Percentiles rank a stretch among this genome's conserved stretches.
These are phyloP conservation scores for Dolichotis patagonum DNA, from an alignment of 2,113 vertebrate species.

Conservation along the genomic window DNA sequence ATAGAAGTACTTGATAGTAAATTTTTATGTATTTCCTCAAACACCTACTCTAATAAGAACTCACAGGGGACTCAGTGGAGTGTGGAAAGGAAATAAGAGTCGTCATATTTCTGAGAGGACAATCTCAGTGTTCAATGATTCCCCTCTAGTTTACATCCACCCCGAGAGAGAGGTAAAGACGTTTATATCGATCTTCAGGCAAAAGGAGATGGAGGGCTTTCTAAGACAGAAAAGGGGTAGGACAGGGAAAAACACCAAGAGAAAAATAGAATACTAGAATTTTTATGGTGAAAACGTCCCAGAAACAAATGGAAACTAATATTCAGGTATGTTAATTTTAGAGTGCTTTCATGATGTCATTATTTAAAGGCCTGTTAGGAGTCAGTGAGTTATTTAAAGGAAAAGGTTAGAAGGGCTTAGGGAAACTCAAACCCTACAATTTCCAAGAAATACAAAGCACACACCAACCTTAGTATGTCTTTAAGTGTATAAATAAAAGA, in stretches of 20 bases:
- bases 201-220: neutral
- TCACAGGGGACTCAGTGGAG: neutral
- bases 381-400: conserved; percentile 72
- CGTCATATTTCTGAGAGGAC: neutral
- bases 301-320: conserved; percentile 54
- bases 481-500: conserved; percentile 74
- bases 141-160: neutral
- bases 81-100: neutral
- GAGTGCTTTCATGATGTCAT: conserved; percentile 56
- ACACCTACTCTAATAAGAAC: neutral
- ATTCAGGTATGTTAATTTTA: conserved; percentile 50
- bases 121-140: neutral
- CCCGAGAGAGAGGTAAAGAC: neutral
- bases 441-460: conserved; percentile 77
- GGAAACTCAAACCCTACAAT: conserved; percentile 64
- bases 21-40: conserved; percentile 27
- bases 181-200: neutral
- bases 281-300: conserved; percentile 38
- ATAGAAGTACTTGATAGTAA: conserved; percentile 39
- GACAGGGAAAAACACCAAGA: neutral
- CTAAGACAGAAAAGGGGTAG: neutral
- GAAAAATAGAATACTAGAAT: conserved; percentile 4
- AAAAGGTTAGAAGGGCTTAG: conserved; percentile 30
- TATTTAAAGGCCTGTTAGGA: conserved; percentile 56
- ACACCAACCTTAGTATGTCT: conserved; percentile 59